phyloP scores from a whole-genome alignment of 2,113 vertebrate species.

The Xiphias gladius region DNA sequence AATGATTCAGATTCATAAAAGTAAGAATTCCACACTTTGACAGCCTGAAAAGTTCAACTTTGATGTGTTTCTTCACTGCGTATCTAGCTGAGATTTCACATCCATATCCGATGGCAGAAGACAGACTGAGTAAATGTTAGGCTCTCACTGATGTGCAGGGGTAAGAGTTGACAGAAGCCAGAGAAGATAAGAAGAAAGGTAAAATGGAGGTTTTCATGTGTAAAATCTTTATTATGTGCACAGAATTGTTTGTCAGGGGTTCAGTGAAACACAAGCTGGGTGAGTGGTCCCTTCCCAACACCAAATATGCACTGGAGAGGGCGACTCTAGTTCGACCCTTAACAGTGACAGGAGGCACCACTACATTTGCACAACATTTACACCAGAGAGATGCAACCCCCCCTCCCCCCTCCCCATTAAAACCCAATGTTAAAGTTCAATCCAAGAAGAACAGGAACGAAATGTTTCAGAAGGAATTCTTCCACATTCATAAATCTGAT shows the following conservation, averaged over 20 bases:
- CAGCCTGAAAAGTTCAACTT: background rate
- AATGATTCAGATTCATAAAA: background rate
- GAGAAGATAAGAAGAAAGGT: background rate
- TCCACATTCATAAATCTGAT: conserved; percentile 78
- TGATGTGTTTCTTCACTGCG: background rate
- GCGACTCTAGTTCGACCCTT: conserved; percentile 67
- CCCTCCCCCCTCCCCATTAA: conserved; percentile 14
- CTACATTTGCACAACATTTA: conserved; percentile 84
- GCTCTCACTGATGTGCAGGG: background rate
- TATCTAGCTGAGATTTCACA: background rate
- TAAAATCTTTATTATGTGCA: conserved; percentile 87
- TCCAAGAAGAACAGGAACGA: conserved; percentile 62
- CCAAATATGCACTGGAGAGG: conserved; percentile 62
- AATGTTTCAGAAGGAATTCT: conserved; percentile 60
- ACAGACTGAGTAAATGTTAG: background rate
- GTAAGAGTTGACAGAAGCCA: background rate
- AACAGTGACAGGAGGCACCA: conserved; percentile 82
- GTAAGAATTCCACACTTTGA: background rate
- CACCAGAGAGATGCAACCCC: conserved; percentile 76
- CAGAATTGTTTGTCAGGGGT: conserved; percentile 80
- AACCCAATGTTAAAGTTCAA: conserved; percentile 59
- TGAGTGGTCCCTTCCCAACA: conserved; percentile 73
- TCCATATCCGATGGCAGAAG: conserved; percentile 1
- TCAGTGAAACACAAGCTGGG: conserved; percentile 79
- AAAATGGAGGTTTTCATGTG: conserved; percentile 62